Evolutionary conservation across 2,888 invertebrate genomes (phyloP).

Genomic region (Drosophila suboccidentalis): DNA sequence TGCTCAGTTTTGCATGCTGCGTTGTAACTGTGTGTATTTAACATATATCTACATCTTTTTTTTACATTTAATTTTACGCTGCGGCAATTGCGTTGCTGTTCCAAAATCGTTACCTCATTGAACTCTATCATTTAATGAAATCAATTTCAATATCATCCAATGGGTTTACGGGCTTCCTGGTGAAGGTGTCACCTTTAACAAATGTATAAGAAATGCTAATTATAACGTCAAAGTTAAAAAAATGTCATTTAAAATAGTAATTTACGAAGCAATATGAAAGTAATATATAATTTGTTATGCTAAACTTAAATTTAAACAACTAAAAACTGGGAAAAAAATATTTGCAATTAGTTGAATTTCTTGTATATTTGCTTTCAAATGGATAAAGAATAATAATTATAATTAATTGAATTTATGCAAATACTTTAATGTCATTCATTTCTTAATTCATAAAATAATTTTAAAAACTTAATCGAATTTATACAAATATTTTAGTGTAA

Average conservation of each 20-base stretch:
- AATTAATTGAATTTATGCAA: too few relatives aligned
- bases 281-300: too few relatives aligned
- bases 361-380: too few relatives aligned
- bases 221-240: background rate
- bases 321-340: background rate
- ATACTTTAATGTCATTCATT: too few relatives aligned
- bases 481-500: background rate
- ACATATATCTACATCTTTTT: slow-evolving; percentile 36
- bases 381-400: too few relatives aligned
- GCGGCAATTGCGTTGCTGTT: slow-evolving; percentile 48
- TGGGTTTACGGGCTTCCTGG: slow-evolving; percentile 18
- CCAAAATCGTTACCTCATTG: slow-evolving; percentile 6
- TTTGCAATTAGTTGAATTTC: too few relatives aligned
- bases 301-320: background rate
- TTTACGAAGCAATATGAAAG: too few relatives aligned
- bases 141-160: slow-evolving; percentile 8
- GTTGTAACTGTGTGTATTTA: slow-evolving; percentile 72
- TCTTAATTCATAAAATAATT: background rate
- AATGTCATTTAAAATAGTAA: too few relatives aligned
- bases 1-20: slow-evolving; percentile 76
- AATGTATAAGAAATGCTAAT: background rate
- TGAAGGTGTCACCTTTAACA: slow-evolving; percentile 12
- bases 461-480: background rate
- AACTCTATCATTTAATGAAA: slow-evolving; percentile 28
- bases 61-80: slow-evolving; percentile 41